Evolutionary conservation across 1,140 invertebrate genomes (phyloP), one percentile per base, ranked within the genome.

Genomic region (Neuroterus valhalla): DNA sequence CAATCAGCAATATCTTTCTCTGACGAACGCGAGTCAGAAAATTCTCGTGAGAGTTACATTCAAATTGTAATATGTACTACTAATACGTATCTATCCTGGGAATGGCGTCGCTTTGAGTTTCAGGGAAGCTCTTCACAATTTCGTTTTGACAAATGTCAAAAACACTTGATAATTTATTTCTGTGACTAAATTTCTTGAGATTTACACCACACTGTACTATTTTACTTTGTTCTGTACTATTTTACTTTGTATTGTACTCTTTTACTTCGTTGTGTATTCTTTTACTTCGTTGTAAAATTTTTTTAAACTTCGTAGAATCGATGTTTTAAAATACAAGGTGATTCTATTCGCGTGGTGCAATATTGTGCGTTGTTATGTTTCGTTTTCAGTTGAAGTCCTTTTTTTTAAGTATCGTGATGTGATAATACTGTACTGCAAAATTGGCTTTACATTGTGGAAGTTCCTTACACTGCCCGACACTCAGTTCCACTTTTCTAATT

Each of bases 1-100:
- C 43, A 44, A 19, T 31, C n/a, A 12, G 70, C 62, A 19, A 71
- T 42, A 31, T 66, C 70, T 71, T 71, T 71, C 70, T 71, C 70
- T 43, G 70, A 71, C n/a, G 45, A 71, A 14, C 55, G 52, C 52
- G 55, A 70, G 31, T 62, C 38, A 52, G 38, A 23, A 42, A 45
- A 26, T 66, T 73, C 50, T 45, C 62, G 62, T 52, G 43, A 55
- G 15, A 55, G 15, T 19, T 67, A 52, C 42, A 5, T 17, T 52
- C 44, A 23, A 71, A 66, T 66, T 71, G 43, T 55, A 11, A n/a
- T 45, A 23, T 55, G n/a, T n/a, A n/a, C n/a, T 55, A 19, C 42
- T 19, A n/a, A 19, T 48, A n/a, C 15, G 70, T 71, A 45, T 38
- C 19, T 71, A 17, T 43, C 50, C 45, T 44, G 70, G 50, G 52